Evolutionary conservation across 1,140 invertebrate species (phyloP).

Genomic region (Heliothis subflexa): DNA sequence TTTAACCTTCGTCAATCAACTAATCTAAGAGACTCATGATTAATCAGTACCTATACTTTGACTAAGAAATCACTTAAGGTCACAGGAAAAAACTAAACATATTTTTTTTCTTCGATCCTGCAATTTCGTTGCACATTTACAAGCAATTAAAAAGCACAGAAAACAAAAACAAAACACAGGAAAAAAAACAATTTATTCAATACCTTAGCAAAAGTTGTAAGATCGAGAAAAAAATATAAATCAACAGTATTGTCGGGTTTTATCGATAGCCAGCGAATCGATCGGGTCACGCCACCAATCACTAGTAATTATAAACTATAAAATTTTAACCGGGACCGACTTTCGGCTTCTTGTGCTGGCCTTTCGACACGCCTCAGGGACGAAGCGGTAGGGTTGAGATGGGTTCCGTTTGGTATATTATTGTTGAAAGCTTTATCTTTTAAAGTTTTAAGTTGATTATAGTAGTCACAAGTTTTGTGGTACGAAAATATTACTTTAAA

Average conservation of each 20-base stretch:
- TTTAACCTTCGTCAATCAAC: too few species aligned
- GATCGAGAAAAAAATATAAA: constrained; percentile 62
- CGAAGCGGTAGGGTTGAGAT: constrained; percentile 31
- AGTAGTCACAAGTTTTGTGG: neutral
- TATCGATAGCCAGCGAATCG: constrained; percentile 56
- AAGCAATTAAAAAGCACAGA: neutral
- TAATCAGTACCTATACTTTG: too few species aligned
- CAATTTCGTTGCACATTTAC: neutral
- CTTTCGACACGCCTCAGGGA: constrained; percentile 69
- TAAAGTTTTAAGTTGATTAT: too few species aligned
- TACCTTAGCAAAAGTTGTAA: constrained; percentile 9
- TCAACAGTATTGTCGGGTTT: constrained; percentile 57
- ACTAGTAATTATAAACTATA: constrained; percentile 82
- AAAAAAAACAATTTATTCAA: neutral
- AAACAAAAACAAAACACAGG: neutral
- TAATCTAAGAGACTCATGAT: too few species aligned
- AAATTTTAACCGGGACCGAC: constrained; percentile 67
- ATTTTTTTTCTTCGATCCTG: neutral
- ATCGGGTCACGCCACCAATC: constrained; percentile 71
- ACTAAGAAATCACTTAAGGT: too few species aligned
- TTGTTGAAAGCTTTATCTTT: too few species aligned
- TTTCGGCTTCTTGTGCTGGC: constrained; percentile 79
- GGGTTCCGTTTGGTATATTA: constrained; percentile 65
- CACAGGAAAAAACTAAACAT: too few species aligned
- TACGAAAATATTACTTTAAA: too few species aligned